Evolutionary conservation across 2,797 vertebrate species (phyloP).

Genomic region (Alectoris magna): DNA sequence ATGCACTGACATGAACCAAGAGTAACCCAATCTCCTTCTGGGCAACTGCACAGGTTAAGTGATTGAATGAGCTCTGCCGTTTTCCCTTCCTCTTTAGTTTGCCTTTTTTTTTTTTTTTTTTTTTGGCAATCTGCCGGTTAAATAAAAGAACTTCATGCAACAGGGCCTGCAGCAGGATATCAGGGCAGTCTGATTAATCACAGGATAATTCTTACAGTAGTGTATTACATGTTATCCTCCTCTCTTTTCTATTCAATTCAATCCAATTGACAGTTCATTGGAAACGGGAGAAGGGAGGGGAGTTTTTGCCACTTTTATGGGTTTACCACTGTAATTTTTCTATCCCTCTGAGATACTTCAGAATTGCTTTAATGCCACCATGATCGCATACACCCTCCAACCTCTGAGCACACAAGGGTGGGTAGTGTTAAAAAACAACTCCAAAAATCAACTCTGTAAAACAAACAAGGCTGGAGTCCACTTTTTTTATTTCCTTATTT

Average conservation of each 20-base stretch:
- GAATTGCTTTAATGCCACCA: not conserved
- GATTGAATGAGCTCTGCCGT: not conserved
- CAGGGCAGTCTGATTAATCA: not conserved
- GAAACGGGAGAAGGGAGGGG: not conserved
- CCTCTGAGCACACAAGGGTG: not conserved
- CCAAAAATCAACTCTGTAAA: not conserved
- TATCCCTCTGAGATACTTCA: not conserved
- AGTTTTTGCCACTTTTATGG: not conserved
- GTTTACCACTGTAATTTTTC: not conserved
- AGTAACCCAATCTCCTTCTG: not conserved
- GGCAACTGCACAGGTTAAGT: not conserved
- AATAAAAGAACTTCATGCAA: not conserved
- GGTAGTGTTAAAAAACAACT: not conserved
- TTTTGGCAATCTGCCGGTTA: not conserved
- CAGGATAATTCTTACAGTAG: not conserved
- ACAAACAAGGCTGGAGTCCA: not conserved
- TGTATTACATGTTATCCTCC: not conserved
- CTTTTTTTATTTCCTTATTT: not conserved
- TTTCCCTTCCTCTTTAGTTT: fast-evolving
- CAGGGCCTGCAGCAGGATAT: not conserved
- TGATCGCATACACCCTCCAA: not conserved
- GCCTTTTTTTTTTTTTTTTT: not conserved
- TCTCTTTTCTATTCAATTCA: not conserved
- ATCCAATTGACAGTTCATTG: not conserved
- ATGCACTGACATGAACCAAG: not conserved